These are phyloP conservation scores for Drosophila colorata DNA, from an alignment of 2,888 invertebrate genomes.

Conservation along the genomic window DNA sequence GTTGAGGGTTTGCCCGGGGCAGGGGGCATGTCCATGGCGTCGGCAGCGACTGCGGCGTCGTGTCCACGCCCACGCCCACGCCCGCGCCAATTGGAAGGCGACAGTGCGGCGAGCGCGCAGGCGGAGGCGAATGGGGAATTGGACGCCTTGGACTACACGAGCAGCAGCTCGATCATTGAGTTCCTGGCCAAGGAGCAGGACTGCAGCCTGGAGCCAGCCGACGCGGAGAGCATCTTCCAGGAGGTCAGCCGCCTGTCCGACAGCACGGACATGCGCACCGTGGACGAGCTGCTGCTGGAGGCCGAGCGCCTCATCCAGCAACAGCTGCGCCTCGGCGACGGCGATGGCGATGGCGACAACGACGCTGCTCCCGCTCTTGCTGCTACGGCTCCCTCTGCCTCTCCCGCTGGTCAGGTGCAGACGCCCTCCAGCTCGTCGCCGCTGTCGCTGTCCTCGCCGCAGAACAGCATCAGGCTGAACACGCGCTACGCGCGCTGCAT, in stretches of 20 bases:
- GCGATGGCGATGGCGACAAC: neutral
- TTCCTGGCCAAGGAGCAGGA: constrained; percentile 84
- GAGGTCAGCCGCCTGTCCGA: constrained; percentile 88
- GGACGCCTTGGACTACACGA: constrained; percentile 74
- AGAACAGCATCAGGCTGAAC: constrained; percentile 75
- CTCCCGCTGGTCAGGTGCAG: constrained; percentile 1
- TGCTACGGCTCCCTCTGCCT: neutral
- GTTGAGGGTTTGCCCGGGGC: neutral
- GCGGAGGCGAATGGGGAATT: constrained; percentile 9
- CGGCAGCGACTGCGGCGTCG: constrained; percentile 23
- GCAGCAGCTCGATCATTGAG: constrained; percentile 84
- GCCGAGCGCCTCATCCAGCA: constrained; percentile 86
- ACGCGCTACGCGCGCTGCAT: constrained; percentile 73
- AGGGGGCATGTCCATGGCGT: constrained; percentile 71
- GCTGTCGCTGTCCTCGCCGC: constrained; percentile 57
- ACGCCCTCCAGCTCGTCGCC: constrained; percentile 47
- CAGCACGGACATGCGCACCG: constrained; percentile 86
- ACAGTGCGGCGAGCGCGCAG: neutral
- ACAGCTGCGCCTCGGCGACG: constrained; percentile 61
- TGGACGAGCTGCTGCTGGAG: constrained; percentile 87
- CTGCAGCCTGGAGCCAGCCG: constrained; percentile 84
- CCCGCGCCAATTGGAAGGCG: constrained; percentile 41
- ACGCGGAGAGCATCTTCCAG: constrained; percentile 89
- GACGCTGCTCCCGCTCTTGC: neutral
- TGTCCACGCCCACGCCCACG: constrained; percentile 44